phyloP scores from a whole-genome alignment of 2,113 vertebrate genomes.

The Delphinapterus leucas region DNA sequence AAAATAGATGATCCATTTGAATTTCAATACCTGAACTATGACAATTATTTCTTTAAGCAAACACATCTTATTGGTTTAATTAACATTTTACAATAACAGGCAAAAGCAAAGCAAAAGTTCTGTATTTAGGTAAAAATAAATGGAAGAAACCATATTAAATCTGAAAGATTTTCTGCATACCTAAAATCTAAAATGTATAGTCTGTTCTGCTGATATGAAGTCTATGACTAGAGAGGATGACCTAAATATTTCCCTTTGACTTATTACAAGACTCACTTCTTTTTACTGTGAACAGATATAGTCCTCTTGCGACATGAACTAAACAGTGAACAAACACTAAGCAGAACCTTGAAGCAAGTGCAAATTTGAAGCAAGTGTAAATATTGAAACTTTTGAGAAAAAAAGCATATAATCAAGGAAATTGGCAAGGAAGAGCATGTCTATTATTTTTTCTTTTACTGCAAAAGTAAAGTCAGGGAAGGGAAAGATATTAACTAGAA shows the following conservation, averaged over 20 bases:
- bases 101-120: neutral
- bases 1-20: neutral
- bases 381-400: neutral
- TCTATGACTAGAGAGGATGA: neutral
- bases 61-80: neutral
- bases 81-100: neutral
- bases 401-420: neutral
- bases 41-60: neutral
- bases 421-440: neutral
- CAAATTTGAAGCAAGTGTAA: neutral
- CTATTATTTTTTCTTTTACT: neutral
- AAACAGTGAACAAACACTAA: neutral
- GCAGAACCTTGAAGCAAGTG: conserved; percentile 20
- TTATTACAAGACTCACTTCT: neutral
- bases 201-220: neutral
- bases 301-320: neutral
- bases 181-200: neutral
- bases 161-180: neutral
- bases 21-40: neutral
- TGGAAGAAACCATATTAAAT: neutral
- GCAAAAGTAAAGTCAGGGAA: neutral
- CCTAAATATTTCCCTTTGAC: conserved; percentile 32
- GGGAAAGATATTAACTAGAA: conserved; percentile 32
- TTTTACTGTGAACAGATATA: conserved; percentile 17
- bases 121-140: neutral